Percentiles rank a stretch among this genome's conserved stretches.
Conservation (phyloP, 2,797 vertebrate species). For the Champsocephalus esox region DNA sequence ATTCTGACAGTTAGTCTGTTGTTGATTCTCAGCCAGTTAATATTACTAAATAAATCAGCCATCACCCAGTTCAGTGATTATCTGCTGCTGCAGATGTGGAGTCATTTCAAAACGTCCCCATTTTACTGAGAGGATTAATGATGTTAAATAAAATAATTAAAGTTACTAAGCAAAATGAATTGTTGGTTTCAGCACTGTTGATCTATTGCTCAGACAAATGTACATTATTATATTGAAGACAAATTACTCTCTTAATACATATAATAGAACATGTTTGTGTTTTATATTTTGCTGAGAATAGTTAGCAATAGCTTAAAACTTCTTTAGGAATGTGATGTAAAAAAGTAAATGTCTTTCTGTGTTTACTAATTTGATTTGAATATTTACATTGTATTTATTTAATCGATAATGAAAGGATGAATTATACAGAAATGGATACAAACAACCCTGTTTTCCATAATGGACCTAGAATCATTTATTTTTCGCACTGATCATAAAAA, state of each 20-base stretch:
- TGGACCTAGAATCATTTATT: not conserved
- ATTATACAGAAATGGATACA: not conserved
- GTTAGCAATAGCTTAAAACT: not conserved
- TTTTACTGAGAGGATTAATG: not conserved
- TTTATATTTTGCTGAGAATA: not conserved
- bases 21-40: not conserved
- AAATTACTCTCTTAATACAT: no score
- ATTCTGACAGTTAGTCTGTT: conserved; percentile 20
- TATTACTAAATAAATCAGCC: conserved; percentile 11
- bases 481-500: not conserved
- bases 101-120: not conserved
- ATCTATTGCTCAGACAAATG: no score
- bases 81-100: conserved; percentile 23
- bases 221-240: no score
- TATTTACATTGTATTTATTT: no score
- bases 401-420: not conserved
- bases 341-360: not conserved
- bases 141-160: not conserved
- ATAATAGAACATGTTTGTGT: no score
- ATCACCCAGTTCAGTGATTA: not conserved
- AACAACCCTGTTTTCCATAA: not conserved
- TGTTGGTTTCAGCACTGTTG: not conserved
- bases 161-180: not conserved
- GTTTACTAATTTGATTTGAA: not conserved
- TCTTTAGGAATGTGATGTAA: not conserved